Conservation (phyloP, 2,113 vertebrate species). For the Sminthopsis crassicaudata region DNA sequence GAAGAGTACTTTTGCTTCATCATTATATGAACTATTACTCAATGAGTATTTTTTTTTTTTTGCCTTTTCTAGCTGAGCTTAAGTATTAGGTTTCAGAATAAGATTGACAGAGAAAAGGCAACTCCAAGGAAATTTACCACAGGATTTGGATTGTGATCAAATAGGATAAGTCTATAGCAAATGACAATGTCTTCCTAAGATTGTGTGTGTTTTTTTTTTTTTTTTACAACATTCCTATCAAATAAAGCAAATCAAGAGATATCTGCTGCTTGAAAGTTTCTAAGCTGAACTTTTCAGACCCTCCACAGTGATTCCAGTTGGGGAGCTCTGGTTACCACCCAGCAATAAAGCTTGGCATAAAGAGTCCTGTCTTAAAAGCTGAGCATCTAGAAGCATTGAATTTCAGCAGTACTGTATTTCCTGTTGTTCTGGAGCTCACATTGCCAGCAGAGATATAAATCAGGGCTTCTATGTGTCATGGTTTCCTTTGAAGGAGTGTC, state of each 20-base stretch:
- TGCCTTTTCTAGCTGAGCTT: conserved; percentile 25
- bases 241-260: neutral
- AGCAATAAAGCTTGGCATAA: rapidly evolving
- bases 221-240: neutral
- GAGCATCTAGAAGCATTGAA: neutral
- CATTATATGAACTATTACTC: neutral
- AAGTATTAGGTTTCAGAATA: neutral
- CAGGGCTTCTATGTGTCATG: neutral
- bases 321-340: neutral
- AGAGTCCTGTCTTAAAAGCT: neutral
- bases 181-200: neutral
- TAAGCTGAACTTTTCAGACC: neutral
- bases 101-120: neutral
- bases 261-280: neutral
- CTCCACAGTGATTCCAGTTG: rapidly evolving
- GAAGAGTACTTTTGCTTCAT: conserved; percentile 30
- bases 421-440: neutral
- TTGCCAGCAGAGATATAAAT: rapidly evolving
- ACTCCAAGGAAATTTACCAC: neutral
- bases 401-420: conserved; percentile 49
- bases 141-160: conserved; percentile 83
- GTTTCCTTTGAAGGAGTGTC: conserved; percentile 16
- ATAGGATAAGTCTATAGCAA: conserved; percentile 82
- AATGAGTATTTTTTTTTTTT: conserved; percentile 11
- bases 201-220: neutral